phyloP scores from a whole-genome alignment of 2,113 vertebrate genomes.

The Tapirus terrestris region DNA sequence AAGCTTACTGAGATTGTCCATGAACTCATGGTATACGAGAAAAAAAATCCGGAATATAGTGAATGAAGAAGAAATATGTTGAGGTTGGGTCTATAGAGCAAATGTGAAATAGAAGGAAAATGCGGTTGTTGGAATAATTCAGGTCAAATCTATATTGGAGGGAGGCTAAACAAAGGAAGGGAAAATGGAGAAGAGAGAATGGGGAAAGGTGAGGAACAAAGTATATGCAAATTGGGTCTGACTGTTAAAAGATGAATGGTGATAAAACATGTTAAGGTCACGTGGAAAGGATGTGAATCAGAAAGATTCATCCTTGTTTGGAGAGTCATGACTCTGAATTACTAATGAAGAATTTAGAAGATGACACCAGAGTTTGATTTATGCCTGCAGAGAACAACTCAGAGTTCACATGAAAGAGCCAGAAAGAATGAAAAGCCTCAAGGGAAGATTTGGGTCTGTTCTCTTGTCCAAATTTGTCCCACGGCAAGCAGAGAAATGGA shows the following conservation, averaged over 20 bases:
- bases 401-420: neutral
- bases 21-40: neutral
- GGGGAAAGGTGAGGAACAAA: neutral
- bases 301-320: neutral
- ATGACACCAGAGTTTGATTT: neutral
- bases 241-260: neutral
- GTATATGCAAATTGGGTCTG: neutral
- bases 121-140: conserved; percentile 33
- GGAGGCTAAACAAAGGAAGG: conserved; percentile 22
- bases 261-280: neutral
- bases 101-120: conserved; percentile 46
- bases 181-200: neutral
- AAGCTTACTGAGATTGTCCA: neutral
- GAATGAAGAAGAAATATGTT: neutral
- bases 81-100: neutral
- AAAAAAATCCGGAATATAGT: neutral
- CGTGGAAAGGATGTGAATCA: neutral
- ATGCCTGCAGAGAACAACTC: neutral
- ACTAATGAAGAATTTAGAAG: neutral
- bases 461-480: neutral
- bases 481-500: neutral
- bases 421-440: neutral
- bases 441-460: neutral
- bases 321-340: neutral
- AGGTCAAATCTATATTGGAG: neutral